Evolutionary conservation across 1,140 invertebrate genomes (phyloP).

Genomic region (Penaeus japonicus): DNA sequence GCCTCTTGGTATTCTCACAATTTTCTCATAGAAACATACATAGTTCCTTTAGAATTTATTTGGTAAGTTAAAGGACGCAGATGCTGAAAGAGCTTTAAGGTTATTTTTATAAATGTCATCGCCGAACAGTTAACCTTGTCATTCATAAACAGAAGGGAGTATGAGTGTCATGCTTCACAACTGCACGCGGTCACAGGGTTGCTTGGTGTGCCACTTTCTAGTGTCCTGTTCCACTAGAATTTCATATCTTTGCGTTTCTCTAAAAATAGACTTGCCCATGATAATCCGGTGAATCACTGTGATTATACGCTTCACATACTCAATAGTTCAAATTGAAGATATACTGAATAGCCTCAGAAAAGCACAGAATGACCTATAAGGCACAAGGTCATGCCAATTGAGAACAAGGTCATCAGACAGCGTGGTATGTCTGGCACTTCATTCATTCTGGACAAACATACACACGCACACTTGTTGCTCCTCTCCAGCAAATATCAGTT

Average conservation of each 20-base stretch:
- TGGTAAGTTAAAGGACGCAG: too few relatives aligned
- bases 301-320: too few relatives aligned
- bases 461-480: slow-evolving; percentile 23
- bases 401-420: not conserved
- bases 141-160: not conserved
- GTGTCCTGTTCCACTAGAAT: slow-evolving; percentile 15
- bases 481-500: not conserved
- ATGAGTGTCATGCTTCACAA: not conserved
- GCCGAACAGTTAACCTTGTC: not conserved
- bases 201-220: not conserved
- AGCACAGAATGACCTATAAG: too few relatives aligned
- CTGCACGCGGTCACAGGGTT: not conserved
- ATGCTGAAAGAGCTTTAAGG: too few relatives aligned
- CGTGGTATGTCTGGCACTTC: slow-evolving; percentile 6
- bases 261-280: too few relatives aligned
- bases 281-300: too few relatives aligned
- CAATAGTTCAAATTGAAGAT: too few relatives aligned
- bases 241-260: not conserved
- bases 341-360: too few relatives aligned
- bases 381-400: too few relatives aligned
- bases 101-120: not conserved
- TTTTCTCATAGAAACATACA: too few relatives aligned
- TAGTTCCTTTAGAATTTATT: too few relatives aligned
- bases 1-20: not conserved
- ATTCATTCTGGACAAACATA: slow-evolving; percentile 17